Evolutionary conservation across 2,888 invertebrate species (phyloP).

Genomic region (Spodoptera picta): DNA sequence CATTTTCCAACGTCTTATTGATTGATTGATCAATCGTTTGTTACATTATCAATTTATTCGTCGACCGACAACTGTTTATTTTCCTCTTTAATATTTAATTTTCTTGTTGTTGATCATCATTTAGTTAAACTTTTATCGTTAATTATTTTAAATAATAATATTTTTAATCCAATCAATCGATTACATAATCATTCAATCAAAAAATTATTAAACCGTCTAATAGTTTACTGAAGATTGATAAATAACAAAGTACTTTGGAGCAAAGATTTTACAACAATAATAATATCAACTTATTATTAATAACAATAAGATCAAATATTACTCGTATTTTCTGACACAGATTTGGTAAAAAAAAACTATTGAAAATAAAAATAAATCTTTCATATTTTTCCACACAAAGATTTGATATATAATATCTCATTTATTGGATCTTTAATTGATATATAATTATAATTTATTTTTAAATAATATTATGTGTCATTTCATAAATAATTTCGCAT

Average conservation of each 20-base stretch:
- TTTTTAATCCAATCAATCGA: background rate
- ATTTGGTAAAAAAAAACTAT: constrained; percentile 23
- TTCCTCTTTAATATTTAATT: no score
- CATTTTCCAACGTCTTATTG: background rate
- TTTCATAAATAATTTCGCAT: no score
- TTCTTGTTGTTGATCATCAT: no score
- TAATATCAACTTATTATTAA: constrained; percentile 1
- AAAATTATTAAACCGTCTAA: constrained; percentile 14
- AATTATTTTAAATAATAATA: background rate
- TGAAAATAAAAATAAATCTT: constrained; percentile 15
- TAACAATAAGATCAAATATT: constrained; percentile 17
- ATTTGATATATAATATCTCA: constrained; percentile 9
- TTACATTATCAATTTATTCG: no score
- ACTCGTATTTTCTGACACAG: constrained; percentile 34
- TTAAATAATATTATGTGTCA: no score
- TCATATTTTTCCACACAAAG: constrained; percentile 32
- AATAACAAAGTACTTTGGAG: constrained; percentile 11
- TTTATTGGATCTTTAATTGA: no score
- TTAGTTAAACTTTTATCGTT: no score
- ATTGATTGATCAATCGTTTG: no score
- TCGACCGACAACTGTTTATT: no score
- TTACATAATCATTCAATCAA: constrained; percentile 17
- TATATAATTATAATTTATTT: no score
- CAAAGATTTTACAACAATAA: constrained; percentile 1
- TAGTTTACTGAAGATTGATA: constrained; percentile 9